A percentile compares a stretch with the other conserved stretches of the same genome.
Conservation (phyloP, 2,888 invertebrate species). For the Tuberolachnus salignus region DNA sequence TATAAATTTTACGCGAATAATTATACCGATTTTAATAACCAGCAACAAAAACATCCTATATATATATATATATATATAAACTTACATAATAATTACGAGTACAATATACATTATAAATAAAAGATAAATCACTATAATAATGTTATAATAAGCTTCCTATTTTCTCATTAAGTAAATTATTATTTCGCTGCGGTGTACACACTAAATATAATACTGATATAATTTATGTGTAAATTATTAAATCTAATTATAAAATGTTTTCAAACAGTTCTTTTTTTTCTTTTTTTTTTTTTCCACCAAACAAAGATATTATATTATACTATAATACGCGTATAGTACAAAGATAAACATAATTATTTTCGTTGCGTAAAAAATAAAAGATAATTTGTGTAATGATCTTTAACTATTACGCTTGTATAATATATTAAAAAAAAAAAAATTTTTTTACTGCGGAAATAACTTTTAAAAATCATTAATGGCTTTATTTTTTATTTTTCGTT, state of each 20-base stretch:
- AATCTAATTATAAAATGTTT: slow-evolving; percentile 44
- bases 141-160: slow-evolving; percentile 21
- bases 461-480: slow-evolving; percentile 43
- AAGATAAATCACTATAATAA: no score
- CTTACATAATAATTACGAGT: no score
- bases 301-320: background rate
- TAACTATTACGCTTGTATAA: background rate
- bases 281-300: no score
- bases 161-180: slow-evolving; percentile 41
- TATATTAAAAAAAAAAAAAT: background rate
- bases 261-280: slow-evolving; percentile 1
- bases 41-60: no score
- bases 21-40: no score
- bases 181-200: no score
- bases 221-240: slow-evolving; percentile 34
- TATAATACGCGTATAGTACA: no score
- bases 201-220: no score
- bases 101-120: no score
- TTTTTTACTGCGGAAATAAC: slow-evolving; percentile 27
- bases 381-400: slow-evolving; percentile 30
- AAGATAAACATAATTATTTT: no score
- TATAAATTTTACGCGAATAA: no score
- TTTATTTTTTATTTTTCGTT: background rate
- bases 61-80: no score
- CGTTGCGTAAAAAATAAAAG: background rate